A percentile compares a stretch with the other conserved stretches of the same genome.
Conservation (phyloP, 1,140 invertebrate species). For the Drosophila burlai region DNA sequence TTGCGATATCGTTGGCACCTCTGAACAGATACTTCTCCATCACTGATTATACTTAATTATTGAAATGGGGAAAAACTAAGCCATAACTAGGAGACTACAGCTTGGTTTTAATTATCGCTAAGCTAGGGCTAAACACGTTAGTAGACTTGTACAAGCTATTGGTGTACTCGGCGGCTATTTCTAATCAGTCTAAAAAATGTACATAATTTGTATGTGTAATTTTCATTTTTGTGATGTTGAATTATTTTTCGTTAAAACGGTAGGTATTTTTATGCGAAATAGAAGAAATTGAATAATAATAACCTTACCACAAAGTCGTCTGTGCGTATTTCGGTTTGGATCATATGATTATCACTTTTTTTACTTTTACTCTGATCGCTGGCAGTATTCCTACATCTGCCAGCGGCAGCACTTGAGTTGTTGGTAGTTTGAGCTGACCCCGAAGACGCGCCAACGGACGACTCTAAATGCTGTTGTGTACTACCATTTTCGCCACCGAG, state of each 20-base stretch:
- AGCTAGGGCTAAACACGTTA: conserved; percentile 5
- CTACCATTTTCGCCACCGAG: conserved; percentile 66
- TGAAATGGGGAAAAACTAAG: conserved; percentile 3
- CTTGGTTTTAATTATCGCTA: neutral
- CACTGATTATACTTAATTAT: conserved; percentile 5
- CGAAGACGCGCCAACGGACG: conserved; percentile 53
- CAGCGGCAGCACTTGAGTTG: conserved; percentile 28
- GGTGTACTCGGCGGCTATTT: conserved; percentile 4
- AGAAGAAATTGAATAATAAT: conserved; percentile 85
- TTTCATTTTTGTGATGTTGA: conserved; percentile 57
- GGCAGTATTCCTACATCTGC: conserved; percentile 43
- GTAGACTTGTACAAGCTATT: conserved; percentile 11
- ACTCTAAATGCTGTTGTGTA: conserved; percentile 77
- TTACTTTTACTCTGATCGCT: conserved; percentile 83
- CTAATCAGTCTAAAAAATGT: conserved; percentile 23
- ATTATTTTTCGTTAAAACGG: conserved; percentile 54
- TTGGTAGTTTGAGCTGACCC: conserved; percentile 45
- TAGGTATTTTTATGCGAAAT: conserved; percentile 45
- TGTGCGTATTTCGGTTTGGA: conserved; percentile 85
- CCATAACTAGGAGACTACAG: neutral
- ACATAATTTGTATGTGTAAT: conserved; percentile 32
- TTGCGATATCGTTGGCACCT: neutral
- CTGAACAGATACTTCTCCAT: conserved; percentile 1
- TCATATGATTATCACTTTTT: conserved; percentile 85
- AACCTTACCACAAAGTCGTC: conserved; percentile 86